Evolutionary conservation across 1,140 invertebrate species (phyloP).

Genomic region (Diorhabda carinulata): DNA sequence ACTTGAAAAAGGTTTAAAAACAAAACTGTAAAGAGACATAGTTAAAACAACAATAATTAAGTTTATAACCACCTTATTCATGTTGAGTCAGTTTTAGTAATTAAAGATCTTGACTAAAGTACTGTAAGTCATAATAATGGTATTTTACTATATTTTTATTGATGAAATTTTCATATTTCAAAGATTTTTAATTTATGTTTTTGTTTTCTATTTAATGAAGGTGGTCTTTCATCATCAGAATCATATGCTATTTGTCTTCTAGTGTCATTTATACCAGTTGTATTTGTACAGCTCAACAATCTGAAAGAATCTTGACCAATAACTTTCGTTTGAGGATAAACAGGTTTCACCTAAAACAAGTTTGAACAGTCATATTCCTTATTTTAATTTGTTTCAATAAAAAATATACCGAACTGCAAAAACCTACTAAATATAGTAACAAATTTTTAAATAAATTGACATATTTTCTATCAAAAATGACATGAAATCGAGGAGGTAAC

Average conservation of each 20-base stretch:
- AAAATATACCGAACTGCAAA: background rate
- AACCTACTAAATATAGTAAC: background rate
- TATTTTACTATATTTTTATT: background rate
- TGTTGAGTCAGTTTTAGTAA: background rate
- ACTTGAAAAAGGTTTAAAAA: too few relatives aligned
- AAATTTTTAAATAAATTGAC: background rate
- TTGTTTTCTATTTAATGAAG: background rate
- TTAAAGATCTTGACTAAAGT: background rate
- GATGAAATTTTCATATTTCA: background rate
- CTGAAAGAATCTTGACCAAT: slow-evolving; percentile 13
- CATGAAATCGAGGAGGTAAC: background rate
- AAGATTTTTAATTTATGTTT: background rate
- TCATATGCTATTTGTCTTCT: slow-evolving; percentile 1
- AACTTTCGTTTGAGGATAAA: slow-evolving; percentile 15
- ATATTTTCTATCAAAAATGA: background rate
- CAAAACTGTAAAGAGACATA: background rate
- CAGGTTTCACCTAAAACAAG: slow-evolving; percentile 14
- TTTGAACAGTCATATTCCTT: background rate
- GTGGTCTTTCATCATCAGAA: slow-evolving; percentile 19
- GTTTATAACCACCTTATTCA: background rate
- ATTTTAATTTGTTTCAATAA: too few relatives aligned
- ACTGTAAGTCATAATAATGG: background rate
- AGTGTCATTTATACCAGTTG: slow-evolving; percentile 6
- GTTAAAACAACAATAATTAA: background rate
- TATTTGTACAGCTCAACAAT: background rate